Evolutionary conservation across 1,140 invertebrate species (phyloP), one percentile per base, ranked within the genome.

Genomic region (Brachionus koreanus): DNA sequence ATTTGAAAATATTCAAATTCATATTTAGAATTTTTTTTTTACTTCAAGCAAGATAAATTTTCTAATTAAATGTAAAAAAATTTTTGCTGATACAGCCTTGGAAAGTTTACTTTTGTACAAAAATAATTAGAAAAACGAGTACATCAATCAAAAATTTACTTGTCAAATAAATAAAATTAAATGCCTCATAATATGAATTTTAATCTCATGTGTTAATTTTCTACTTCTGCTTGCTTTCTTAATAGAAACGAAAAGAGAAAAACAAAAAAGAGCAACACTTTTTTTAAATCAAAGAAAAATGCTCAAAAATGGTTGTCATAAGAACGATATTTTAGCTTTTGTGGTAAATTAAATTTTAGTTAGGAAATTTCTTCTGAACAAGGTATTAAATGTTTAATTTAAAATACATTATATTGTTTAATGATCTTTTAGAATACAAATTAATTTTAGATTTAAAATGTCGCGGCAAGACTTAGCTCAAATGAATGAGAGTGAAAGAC

Each of bases 401-500:
- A 33, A 33, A 65, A 46, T 25, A 57, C 9, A 23, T 52, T 5
- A 57, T 23, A 19, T 57, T 25, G 49, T 57, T 57, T 25, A 19
- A 19, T 7, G 3, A 25, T 57, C 49, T 57, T 63, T 63, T 63
- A 43, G 16, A 39, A 23, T n/a, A 42, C 13, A 72, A 39, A 72
- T 0, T 5, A 61, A 13, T 33, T 65, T 65, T 16, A 33, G 63
- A 29, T 37, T 13, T n/a, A 69, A 10, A 39, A 69, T 69, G 65
- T 69, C 65, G 9, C 33, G 37, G 19, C 29, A 69, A n/a, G 65
- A 69, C 37, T 69, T 69, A 19, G n/a, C 12, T 39, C 33, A 37
- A 69, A 69, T 69, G 35, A 43, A 74, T 74, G 69, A 74, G n/a
- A 74, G 69, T 74, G 69, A 74, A 74, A 23, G 69, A 46, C 69